Percentiles rank a stretch among this genome's conserved stretches.
phyloP scores from a whole-genome alignment of 2,113 vertebrate species.

The Haemorhous mexicanus region DNA sequence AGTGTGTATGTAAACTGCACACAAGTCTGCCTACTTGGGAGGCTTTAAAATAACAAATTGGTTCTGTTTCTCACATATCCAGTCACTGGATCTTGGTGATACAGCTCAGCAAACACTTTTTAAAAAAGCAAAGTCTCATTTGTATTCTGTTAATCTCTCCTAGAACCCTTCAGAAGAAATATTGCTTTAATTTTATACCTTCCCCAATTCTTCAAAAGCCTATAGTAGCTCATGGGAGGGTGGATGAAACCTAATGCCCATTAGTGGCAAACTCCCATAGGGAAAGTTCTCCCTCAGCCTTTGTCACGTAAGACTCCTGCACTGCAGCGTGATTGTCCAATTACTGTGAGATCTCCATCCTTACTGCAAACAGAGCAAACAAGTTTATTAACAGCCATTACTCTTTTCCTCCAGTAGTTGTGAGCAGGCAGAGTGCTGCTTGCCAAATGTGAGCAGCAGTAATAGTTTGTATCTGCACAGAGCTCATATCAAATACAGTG shows the following conservation, averaged over 20 bases:
- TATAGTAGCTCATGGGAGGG: not conserved
- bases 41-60: not conserved
- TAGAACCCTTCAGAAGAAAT: constrained; percentile 9
- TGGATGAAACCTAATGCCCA: not conserved
- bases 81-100: not conserved
- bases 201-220: not conserved
- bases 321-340: not conserved
- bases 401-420: not conserved
- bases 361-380: not conserved
- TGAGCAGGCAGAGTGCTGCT: not conserved
- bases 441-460: not conserved
- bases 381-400: constrained; percentile 38
- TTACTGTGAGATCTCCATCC: not conserved
- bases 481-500: not conserved
- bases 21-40: not conserved
- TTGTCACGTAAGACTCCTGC: not conserved
- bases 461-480: not conserved
- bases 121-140: not conserved
- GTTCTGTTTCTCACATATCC: not conserved
- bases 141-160: not conserved
- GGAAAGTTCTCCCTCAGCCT: not conserved
- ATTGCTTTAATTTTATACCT: constrained; percentile 34
- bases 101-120: not conserved
- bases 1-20: not conserved
- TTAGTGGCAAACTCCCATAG: not conserved